Base-by-base conservation (phyloP, 2,888 invertebrate species). In the Pheosia gnoma region DNA sequence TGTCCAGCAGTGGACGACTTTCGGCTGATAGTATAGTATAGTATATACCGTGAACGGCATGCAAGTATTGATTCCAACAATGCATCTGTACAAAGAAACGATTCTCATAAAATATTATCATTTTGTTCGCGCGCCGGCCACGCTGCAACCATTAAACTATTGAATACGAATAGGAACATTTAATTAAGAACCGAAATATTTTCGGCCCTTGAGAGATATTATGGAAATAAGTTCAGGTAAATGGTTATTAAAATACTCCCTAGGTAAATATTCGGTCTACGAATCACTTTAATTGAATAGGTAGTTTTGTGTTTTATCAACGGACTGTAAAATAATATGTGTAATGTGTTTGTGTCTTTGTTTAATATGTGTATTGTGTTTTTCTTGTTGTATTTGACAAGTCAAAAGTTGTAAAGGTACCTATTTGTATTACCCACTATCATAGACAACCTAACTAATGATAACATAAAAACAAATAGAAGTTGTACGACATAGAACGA, bases 121-220 rank as follows among this genome's bases (percentile, higher is more conserved):
- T 61, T 60, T 47, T 36, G 45, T 45, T 52, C 39, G 59, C 54
- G 51, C 9, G 53, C 37, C 45, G 39, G 39, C 63, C 25, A 25
- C 58, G 60, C 67, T 49, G 25, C 51, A 64, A 71, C 73, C 63
- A 67, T 62, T 58, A 64, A 69, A 60, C 63, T 69, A 77, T 75
- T 74, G 77, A 79, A 80, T 78, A 71, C 65, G 77, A 78, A 80
- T 71, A 74, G 66, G 59, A 39, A 57, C 63, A 72, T 77, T 72
- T 74, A 77, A 75, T 76, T 72, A 61, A 61, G 69, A 73, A 66
- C 66, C 70, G 63, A 45, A 49, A 57, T 52, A 57, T 41, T 13
- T 9, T 47, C n/a, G 9, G 47, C 68, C 71, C 65, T 45, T 4
- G 65, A 66, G 68, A 65, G 63, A 55, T 67, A 62, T 71, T 73